These are phyloP conservation scores for Tenodera sinensis DNA, from an alignment of 2,888 invertebrate species.

Conservation along the genomic window DNA sequence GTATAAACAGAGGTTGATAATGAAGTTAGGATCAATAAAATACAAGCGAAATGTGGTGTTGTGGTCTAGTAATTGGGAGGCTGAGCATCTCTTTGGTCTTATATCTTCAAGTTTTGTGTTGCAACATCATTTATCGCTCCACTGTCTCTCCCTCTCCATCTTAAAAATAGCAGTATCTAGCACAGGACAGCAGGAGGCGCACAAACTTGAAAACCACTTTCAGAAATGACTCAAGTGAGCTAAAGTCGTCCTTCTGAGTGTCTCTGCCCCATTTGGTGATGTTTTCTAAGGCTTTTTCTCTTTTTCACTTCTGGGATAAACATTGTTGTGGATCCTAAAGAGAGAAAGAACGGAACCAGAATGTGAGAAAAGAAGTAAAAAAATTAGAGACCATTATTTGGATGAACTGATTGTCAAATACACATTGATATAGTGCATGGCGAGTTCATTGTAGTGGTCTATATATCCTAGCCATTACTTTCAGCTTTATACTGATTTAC, in stretches of 20 bases:
- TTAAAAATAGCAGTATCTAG: background rate
- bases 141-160: too few relatives aligned
- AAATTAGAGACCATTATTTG: background rate
- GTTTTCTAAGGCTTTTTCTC: background rate
- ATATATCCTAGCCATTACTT: background rate
- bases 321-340: background rate
- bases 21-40: background rate
- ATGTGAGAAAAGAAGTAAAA: background rate
- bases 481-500: background rate
- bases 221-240: conserved; percentile 12
- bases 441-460: background rate
- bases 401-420: background rate
- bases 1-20: too few relatives aligned
- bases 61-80: background rate
- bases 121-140: background rate
- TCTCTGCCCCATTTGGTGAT: background rate
- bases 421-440: background rate
- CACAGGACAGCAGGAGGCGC: background rate
- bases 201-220: conserved; percentile 16
- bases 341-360: background rate
- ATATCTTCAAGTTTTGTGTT: background rate
- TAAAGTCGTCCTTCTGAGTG: background rate
- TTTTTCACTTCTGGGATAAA: background rate
- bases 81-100: background rate
- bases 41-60: background rate